These are phyloP conservation scores for Melanostoma mellinum DNA, from an alignment of 2,888 invertebrate species.

Conservation along the genomic window DNA sequence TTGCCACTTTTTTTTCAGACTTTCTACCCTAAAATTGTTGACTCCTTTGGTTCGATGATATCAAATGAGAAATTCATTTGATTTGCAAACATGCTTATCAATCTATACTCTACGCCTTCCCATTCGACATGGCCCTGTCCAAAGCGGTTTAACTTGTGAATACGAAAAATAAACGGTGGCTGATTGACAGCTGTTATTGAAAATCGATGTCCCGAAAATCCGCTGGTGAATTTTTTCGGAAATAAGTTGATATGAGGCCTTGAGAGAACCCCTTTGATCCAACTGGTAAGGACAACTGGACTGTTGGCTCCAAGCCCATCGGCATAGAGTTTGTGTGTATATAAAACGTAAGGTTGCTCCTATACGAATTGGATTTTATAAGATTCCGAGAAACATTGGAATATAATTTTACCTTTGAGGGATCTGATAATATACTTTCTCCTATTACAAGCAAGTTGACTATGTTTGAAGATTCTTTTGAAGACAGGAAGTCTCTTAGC, in stretches of 20 bases:
- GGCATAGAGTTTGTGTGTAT: conserved; percentile 88
- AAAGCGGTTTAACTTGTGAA: conserved; percentile 76
- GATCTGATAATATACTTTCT: conserved; percentile 85
- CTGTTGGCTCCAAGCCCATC: conserved; percentile 89
- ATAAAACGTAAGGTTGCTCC: conserved; percentile 88
- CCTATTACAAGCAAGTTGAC: conserved; percentile 88
- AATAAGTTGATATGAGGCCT: conserved; percentile 86
- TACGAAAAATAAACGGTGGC: conserved; percentile 88
- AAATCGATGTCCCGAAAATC: conserved; percentile 90
- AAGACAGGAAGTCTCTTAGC: conserved; percentile 87
- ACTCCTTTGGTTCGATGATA: conserved; percentile 84
- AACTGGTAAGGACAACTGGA: conserved; percentile 87
- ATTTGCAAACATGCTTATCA: conserved; percentile 85
- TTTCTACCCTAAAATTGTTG: conserved; percentile 29
- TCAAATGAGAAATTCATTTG: conserved; percentile 89
- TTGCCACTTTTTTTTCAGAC: too few relatives aligned
- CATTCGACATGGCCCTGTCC: conserved; percentile 78
- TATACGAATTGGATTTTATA: conserved; percentile 76
- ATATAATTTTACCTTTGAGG: conserved; percentile 81
- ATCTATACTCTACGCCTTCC: conserved; percentile 90
- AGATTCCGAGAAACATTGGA: neutral
- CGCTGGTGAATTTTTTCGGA: conserved; percentile 86
- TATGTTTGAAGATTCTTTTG: conserved; percentile 85
- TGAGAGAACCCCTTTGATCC: conserved; percentile 86
- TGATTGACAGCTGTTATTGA: conserved; percentile 87